Conservation (phyloP, 2,113 vertebrate genomes). For the Laticauda laticaudata region DNA sequence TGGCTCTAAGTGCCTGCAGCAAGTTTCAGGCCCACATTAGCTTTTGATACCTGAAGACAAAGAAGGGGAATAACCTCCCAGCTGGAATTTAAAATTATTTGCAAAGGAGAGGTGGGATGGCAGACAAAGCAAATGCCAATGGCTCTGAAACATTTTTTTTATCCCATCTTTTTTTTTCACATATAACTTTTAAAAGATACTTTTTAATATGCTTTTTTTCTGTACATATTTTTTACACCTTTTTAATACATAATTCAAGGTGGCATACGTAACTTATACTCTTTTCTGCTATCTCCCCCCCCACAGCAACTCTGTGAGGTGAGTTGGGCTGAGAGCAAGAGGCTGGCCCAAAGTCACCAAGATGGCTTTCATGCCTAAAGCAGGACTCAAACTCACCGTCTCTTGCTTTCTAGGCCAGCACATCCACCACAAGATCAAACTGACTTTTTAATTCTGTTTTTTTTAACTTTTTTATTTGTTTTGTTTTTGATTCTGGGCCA, state of each 20-base stretch:
- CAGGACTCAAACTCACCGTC: not conserved
- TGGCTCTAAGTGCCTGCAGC: not conserved
- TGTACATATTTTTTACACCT: not conserved
- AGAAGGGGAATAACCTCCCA: not conserved
- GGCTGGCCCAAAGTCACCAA: not conserved
- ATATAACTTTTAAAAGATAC: not conserved
- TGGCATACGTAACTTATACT: not conserved
- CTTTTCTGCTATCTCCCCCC: not conserved
- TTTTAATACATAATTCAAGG: not conserved
- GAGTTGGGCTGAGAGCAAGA: not conserved
- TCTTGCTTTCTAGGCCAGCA: not conserved
- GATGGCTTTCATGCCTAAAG: not conserved
- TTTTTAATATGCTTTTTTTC: not conserved
- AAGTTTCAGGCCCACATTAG: not conserved
- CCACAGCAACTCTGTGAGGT: not conserved
- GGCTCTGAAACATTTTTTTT: not conserved
- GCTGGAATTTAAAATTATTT: not conserved
- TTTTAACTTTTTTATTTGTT: no score
- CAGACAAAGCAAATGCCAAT: not conserved
- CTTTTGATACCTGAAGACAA: not conserved
- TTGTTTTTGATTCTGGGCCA: not conserved
- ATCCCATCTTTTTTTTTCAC: not conserved
- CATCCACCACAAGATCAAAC: not conserved
- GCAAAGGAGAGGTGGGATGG: not conserved
- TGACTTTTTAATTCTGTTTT: not conserved